These are phyloP conservation scores for Micropoecilia bifurca DNA, from an alignment of 2,797 vertebrate genomes.

Conservation along the genomic window DNA sequence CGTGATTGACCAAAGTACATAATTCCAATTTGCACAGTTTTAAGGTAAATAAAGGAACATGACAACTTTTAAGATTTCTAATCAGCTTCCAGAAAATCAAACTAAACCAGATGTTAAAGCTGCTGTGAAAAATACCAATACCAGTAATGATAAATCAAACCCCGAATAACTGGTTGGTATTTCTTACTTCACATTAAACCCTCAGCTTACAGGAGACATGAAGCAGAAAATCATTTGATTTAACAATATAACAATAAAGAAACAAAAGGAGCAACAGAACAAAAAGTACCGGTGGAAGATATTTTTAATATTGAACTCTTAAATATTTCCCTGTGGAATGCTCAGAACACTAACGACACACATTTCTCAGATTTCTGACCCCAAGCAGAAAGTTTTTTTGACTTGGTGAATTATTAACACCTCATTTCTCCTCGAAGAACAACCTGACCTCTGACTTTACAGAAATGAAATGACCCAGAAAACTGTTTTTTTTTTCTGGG, in stretches of 20 bases:
- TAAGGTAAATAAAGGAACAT: neutral
- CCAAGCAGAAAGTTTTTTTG: slow-evolving; percentile 46
- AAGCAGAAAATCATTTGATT: neutral
- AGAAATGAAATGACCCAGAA: slow-evolving; percentile 17
- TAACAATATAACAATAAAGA: neutral
- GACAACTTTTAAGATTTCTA: neutral
- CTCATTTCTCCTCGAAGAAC: slow-evolving; percentile 18
- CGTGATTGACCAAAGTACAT: too few relatives aligned
- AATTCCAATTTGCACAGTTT: too few relatives aligned
- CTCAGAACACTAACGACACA: slow-evolving; percentile 66
- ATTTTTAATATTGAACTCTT: slow-evolving; percentile 81
- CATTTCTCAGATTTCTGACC: slow-evolving; percentile 78
- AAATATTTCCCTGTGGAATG: slow-evolving; percentile 75
- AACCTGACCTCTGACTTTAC: slow-evolving; percentile 29
- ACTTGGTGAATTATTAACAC: slow-evolving; percentile 30
- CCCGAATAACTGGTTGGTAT: neutral
- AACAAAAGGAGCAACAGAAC: neutral
- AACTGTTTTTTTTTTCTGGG: slow-evolving; percentile 26
- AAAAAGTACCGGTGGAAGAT: slow-evolving; percentile 69
- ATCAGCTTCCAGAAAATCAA: neutral
- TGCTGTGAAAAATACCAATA: neutral
- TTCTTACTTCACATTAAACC: neutral
- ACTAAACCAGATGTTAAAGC: neutral
- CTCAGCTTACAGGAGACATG: neutral
- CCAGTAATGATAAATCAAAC: neutral